Evolutionary conservation across 2,113 vertebrate genomes (phyloP).

Genomic region (Pongo abelii): DNA sequence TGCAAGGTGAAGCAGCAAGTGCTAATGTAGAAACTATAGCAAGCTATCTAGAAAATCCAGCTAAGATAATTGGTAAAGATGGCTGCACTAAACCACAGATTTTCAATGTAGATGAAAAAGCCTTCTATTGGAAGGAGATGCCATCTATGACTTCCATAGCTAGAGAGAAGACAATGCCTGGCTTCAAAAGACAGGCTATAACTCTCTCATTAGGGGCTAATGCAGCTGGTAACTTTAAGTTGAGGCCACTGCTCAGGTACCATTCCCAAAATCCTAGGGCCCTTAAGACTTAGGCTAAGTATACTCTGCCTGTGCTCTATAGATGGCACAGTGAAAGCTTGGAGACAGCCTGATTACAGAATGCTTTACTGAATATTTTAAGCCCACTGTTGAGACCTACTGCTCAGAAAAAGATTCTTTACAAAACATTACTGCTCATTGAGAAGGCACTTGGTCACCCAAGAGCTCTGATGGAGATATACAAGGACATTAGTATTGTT

Average conservation of each 20-base stretch:
- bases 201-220: background rate
- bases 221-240: background rate
- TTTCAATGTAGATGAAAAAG: background rate
- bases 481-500: background rate
- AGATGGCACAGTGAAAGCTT: background rate
- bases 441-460: background rate
- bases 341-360: background rate
- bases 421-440: background rate
- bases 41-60: background rate
- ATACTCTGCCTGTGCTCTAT: background rate
- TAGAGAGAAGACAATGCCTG: background rate
- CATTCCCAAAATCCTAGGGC: background rate
- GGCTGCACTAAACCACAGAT: background rate
- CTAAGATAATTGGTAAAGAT: background rate
- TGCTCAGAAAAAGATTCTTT: background rate
- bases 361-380: background rate
- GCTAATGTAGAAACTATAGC: background rate
- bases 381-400: background rate
- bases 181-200: background rate
- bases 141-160: background rate
- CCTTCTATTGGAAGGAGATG: background rate
- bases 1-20: background rate
- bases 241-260: background rate
- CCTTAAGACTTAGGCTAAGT: background rate
- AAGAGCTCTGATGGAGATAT: background rate